Base-by-base conservation (phyloP, 2,888 invertebrate genomes). In the Oscheius sp. region DNA sequence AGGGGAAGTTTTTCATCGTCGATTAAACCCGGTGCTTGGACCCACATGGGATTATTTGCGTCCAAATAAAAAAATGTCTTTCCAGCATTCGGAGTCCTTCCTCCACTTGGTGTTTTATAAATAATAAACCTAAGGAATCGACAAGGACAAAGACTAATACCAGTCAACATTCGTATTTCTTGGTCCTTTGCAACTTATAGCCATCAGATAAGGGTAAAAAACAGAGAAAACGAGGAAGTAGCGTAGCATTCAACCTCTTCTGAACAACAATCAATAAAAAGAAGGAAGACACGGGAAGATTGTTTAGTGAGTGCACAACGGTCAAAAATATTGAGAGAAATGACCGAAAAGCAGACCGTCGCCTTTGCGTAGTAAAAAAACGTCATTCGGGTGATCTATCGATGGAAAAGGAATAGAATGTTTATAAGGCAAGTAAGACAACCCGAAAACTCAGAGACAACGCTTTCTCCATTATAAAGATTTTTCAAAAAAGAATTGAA, bases 71-170 rank as follows among this genome's bases (percentile, higher is more conserved):
- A 62, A 30, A 75, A 77, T 17, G 68, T 72, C 49, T 66, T 68
- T 6, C 78, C 77, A 12, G 32, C 38, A 17, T 69, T 62, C 1
- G 66, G 44, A 20, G 47, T 59, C n/a, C 50, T 50, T 2, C 59
- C 59, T 8, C 68, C 66, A 56, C 70, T 70, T 14, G 82, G 82
- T 14, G 80, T 67, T 44, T 82, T 82, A 67, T 81, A 79, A 12
- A 78, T 75, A 9, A 79, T 73, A 57, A 78, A 82, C 81, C 80
- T 81, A 41, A 30, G n/a, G n/a, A 32, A 44, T 12, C 14, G 17
- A 44, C 14, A 12, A 2, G 24, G 9, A 38, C 0, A 2, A 62
- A 26, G 14, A 32, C 8, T 3, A 14, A 9, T 28, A 59, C 59
- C 59, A 59, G 44, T 59, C 59, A 28, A 59, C 59, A 59, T 59